Evolutionary conservation across 2,113 vertebrate species (phyloP).

Genomic region (Tylochromis polylepis): DNA sequence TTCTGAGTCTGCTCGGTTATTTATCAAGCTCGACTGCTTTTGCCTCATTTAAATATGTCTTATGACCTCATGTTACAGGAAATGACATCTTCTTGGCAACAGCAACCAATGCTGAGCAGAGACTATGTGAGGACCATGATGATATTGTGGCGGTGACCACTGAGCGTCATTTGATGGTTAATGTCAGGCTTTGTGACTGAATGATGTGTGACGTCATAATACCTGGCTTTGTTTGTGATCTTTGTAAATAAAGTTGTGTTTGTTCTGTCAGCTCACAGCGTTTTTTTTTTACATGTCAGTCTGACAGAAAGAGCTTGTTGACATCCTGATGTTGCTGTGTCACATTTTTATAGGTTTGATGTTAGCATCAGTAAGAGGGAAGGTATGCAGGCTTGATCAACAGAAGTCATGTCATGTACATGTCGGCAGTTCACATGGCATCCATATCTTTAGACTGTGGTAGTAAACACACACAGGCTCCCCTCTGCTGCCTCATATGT

Average conservation of each 20-base stretch:
- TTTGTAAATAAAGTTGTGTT: background rate
- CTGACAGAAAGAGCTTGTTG: no score
- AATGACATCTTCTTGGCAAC: background rate
- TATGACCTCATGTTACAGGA: rapidly evolving
- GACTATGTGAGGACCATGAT: rapidly evolving
- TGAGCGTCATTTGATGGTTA: background rate
- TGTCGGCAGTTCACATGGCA: background rate
- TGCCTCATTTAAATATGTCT: rapidly evolving
- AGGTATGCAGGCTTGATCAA: background rate
- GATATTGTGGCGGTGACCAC: rapidly evolving
- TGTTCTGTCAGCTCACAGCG: background rate
- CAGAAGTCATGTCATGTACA: rapidly evolving
- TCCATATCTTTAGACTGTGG: rapidly evolving
- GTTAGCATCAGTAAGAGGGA: background rate
- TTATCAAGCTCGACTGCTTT: rapidly evolving
- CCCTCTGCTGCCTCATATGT: no score
- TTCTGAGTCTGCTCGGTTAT: rapidly evolving
- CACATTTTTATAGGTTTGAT: background rate
- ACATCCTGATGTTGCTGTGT: rapidly evolving
- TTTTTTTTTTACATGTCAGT: no score
- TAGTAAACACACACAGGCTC: no score
- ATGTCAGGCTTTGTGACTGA: background rate
- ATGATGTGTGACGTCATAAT: background rate
- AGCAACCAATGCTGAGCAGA: rapidly evolving
- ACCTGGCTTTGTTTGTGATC: rapidly evolving